These are phyloP conservation scores for Notodromas monacha DNA, from an alignment of 2,888 invertebrate species.

Conservation along the genomic window DNA sequence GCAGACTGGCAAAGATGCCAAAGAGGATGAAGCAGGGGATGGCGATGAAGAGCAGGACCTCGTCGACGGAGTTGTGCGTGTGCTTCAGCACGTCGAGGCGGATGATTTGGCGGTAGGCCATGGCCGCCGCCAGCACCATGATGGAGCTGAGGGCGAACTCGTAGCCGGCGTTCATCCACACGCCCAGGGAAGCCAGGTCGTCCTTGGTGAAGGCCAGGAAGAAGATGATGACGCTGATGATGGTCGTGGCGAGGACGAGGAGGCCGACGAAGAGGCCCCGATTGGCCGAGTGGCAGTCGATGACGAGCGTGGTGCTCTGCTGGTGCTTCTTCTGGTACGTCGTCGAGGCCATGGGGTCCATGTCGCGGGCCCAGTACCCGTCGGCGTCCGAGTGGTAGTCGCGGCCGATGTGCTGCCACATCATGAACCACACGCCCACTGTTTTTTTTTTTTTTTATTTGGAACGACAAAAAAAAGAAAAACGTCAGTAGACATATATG, in stretches of 20 bases:
- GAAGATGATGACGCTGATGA: constrained; percentile 26
- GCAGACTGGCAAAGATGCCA: constrained; percentile 30
- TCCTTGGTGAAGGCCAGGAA: constrained; percentile 23
- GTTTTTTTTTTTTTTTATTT: no score
- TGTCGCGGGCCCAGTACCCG: constrained; percentile 8
- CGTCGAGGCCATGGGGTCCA: neutral
- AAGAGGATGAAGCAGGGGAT: constrained; percentile 36
- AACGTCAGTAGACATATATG: no score
- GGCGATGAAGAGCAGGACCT: constrained; percentile 32
- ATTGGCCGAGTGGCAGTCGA: constrained; percentile 42
- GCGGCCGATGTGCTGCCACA: constrained; percentile 34
- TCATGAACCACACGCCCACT: constrained; percentile 36
- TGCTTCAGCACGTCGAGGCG: constrained; percentile 30
- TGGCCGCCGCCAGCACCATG: constrained; percentile 24
- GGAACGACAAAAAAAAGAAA: no score
- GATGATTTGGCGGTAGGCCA: constrained; percentile 28
- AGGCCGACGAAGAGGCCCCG: constrained; percentile 35
- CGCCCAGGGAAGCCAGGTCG: constrained; percentile 19
- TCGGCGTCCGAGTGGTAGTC: constrained; percentile 12
- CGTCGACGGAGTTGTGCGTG: constrained; percentile 29
- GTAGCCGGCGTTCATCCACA: constrained; percentile 15
- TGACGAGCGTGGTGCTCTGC: constrained; percentile 12
- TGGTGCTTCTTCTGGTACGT: constrained; percentile 12
- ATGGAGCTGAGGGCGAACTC: constrained; percentile 22
- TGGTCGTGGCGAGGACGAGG: constrained; percentile 23